Percentiles rank a stretch among this genome's conserved stretches.
Conservation (phyloP, 2,888 invertebrate species). For the Onchidella celtica region DNA sequence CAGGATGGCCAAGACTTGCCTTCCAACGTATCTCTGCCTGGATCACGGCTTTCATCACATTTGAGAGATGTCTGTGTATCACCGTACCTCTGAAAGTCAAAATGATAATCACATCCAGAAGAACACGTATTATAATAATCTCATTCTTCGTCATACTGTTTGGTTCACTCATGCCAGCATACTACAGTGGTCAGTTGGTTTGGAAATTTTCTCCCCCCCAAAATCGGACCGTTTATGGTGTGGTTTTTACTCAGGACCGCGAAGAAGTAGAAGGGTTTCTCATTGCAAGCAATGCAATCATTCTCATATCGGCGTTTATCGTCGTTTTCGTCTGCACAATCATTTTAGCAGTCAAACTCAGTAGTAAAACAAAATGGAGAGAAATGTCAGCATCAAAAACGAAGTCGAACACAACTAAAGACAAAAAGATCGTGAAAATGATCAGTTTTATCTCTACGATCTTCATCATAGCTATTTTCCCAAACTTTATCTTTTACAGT, state of each 20-base stretch:
- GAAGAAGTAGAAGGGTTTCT: not conserved
- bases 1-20: not conserved
- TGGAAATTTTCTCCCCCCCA: not conserved
- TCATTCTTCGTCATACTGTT: not conserved
- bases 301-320: not conserved
- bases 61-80: constrained; percentile 28
- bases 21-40: not conserved
- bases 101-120: not conserved
- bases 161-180: not conserved
- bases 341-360: not conserved
- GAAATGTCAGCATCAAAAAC: not conserved
- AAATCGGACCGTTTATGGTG: not conserved
- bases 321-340: not conserved
- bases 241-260: not conserved
- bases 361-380: not conserved
- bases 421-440: not conserved
- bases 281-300: not conserved
- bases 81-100: constrained; percentile 20
- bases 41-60: constrained; percentile 36
- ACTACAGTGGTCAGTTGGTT: not conserved
- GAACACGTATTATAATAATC: not conserved
- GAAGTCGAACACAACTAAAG: not conserved
- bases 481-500: not conserved
- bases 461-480: not conserved
- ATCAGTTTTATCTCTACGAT: not conserved